Conservation (phyloP, 2,797 vertebrate genomes). For the Sarcophilus harrisii region DNA sequence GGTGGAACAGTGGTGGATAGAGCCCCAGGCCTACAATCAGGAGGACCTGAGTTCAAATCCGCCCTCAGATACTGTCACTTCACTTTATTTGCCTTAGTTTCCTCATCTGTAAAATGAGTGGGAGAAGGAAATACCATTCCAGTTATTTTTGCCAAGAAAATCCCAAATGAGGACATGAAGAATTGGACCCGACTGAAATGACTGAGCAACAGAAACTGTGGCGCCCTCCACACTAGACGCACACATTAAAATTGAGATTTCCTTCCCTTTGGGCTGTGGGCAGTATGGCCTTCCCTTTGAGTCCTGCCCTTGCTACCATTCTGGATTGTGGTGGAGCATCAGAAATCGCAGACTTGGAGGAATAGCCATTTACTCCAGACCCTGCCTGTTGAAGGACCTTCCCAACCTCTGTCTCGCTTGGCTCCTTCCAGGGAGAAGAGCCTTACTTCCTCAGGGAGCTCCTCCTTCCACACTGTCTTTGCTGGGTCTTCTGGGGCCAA, state of each 20-base stretch:
- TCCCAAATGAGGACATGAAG: not conserved
- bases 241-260: not conserved
- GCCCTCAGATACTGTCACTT: too few relatives aligned
- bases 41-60: too few relatives aligned
- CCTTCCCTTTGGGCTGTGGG: not conserved
- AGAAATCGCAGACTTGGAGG: not conserved
- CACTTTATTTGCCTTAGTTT: not conserved
- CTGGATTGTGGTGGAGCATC: not conserved
- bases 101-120: not conserved
- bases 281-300: not conserved
- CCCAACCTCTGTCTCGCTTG: not conserved
- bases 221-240: not conserved
- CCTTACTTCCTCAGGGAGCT: not conserved
- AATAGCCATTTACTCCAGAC: not conserved
- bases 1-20: not conserved
- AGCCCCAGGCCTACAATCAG: too few relatives aligned
- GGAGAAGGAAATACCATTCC: not conserved
- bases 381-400: too few relatives aligned
- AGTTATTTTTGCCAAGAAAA: not conserved
- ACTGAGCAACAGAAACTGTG: not conserved
- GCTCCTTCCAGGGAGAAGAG: not conserved
- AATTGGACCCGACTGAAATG: not conserved
- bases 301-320: not conserved
- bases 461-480: not conserved
- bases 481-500: not conserved